Conservation (phyloP, 2,888 invertebrate genomes). For the Galeopsomyia nigrocyanea region DNA sequence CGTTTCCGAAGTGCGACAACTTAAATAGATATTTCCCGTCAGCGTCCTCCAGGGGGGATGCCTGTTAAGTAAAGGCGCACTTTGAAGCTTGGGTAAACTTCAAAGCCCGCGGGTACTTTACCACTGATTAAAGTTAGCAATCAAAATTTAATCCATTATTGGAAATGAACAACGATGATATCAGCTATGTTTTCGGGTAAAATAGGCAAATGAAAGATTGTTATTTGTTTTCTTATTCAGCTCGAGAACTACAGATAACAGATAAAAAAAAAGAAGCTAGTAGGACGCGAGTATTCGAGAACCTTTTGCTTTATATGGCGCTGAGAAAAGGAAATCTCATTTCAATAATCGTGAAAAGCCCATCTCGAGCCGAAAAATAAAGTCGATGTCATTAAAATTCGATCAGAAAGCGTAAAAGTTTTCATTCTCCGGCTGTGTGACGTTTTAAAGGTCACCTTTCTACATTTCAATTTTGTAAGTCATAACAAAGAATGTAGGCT, state of each 20-base stretch:
- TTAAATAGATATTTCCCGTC: constrained; percentile 29
- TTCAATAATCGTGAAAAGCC: constrained; percentile 26
- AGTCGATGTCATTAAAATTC: constrained; percentile 35
- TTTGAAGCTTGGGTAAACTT: constrained; percentile 11
- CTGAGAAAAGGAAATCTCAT: constrained; percentile 25
- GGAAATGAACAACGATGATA: too few relatives aligned
- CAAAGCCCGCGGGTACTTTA: constrained; percentile 27
- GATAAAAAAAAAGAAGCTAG: too few relatives aligned
- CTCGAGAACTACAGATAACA: too few relatives aligned
- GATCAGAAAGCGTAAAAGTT: constrained; percentile 30
- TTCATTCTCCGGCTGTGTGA: neutral
- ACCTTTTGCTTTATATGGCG: neutral
- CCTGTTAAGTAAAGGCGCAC: constrained; percentile 18
- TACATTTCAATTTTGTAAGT: too few relatives aligned
- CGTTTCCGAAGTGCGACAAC: constrained; percentile 26
- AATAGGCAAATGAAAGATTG: too few relatives aligned
- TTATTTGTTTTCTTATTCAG: too few relatives aligned
- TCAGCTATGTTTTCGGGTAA: too few relatives aligned
- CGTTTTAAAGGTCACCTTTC: too few relatives aligned
- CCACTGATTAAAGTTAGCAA: constrained; percentile 29
- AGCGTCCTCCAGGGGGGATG: constrained; percentile 17
- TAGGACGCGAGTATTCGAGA: too few relatives aligned
- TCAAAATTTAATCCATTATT: constrained; percentile 26
- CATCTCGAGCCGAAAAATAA: constrained; percentile 28
- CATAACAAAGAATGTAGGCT: too few relatives aligned